A percentile compares a stretch with the other conserved stretches of the same genome.
Evolutionary conservation across 2,888 invertebrate genomes (phyloP).

Genomic region (Druceiella hillmani): DNA sequence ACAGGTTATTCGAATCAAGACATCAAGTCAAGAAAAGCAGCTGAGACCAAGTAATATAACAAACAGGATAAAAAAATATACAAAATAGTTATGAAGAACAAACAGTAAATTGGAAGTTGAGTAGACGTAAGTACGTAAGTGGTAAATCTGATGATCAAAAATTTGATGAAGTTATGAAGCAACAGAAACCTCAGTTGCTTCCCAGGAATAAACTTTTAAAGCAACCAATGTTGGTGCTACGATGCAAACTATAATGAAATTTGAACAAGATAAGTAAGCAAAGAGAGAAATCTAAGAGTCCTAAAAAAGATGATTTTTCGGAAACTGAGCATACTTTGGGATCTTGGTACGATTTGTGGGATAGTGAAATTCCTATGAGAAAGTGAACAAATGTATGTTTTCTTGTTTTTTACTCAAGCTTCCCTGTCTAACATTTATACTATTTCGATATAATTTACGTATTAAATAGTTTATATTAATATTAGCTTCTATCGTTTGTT

Average conservation of each 20-base stretch:
- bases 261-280: constrained; percentile 37
- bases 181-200: constrained; percentile 53
- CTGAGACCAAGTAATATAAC: constrained; percentile 46
- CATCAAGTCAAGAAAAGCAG: constrained; percentile 50
- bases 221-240: constrained; percentile 38
- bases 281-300: constrained; percentile 36
- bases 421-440: constrained; percentile 20
- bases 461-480: no score
- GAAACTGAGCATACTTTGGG: constrained; percentile 71
- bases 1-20: constrained; percentile 29
- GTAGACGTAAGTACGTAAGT: constrained; percentile 27
- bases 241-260: constrained; percentile 26
- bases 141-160: constrained; percentile 51
- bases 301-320: constrained; percentile 43
- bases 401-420: constrained; percentile 24
- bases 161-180: constrained; percentile 47
- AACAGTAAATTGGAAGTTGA: constrained; percentile 4
- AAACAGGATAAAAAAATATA: constrained; percentile 36
- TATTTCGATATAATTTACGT: constrained; percentile 15
- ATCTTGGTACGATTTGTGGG: constrained; percentile 88
- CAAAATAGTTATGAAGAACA: constrained; percentile 10
- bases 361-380: constrained; percentile 62
- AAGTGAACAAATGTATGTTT: constrained; percentile 38
- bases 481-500: constrained; percentile 22
- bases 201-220: constrained; percentile 66